Evolutionary conservation across 2,113 vertebrate species (phyloP).

Genomic region (Ardeotis arabs): DNA sequence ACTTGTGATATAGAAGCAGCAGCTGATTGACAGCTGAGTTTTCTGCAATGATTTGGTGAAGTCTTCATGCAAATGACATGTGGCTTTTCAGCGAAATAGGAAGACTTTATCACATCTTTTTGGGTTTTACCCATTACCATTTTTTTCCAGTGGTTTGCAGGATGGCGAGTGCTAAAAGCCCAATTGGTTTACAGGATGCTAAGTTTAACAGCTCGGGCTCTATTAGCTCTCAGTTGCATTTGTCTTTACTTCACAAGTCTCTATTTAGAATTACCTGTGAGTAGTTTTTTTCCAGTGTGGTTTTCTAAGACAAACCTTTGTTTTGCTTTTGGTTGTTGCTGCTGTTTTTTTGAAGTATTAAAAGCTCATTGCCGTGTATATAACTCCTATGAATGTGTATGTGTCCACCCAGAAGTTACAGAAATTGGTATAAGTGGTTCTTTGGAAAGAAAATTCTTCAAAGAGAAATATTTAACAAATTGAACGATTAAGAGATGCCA

Average conservation of each 20-base stretch:
- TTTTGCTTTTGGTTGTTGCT: neutral
- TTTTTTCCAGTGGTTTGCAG: conserved; percentile 68
- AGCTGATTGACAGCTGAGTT: conserved; percentile 36
- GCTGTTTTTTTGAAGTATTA: neutral
- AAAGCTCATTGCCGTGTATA: neutral
- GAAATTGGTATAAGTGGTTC: neutral
- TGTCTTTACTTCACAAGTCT: conserved; percentile 41
- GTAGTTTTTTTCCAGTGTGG: conserved; percentile 58
- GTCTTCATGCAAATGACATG: neutral
- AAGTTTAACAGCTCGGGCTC: conserved; percentile 47
- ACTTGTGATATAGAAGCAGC: neutral
- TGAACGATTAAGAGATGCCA: neutral
- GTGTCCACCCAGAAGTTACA: neutral
- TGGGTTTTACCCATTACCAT: conserved; percentile 67
- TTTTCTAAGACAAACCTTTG: conserved; percentile 18
- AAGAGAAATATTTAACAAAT: conserved; percentile 51
- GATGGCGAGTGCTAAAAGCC: conserved; percentile 35
- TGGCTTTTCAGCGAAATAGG: conserved; percentile 40
- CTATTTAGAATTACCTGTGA: conserved; percentile 50
- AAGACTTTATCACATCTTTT: conserved; percentile 45
- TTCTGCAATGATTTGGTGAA: conserved; percentile 19
- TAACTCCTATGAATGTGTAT: neutral
- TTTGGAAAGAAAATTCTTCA: neutral
- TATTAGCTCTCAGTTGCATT: conserved; percentile 35
- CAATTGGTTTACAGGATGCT: conserved; percentile 60